Evolutionary conservation across 2,797 vertebrate species (phyloP), one percentile per base, ranked within the genome.

Genomic region (Heterohyrax brucei): DNA sequence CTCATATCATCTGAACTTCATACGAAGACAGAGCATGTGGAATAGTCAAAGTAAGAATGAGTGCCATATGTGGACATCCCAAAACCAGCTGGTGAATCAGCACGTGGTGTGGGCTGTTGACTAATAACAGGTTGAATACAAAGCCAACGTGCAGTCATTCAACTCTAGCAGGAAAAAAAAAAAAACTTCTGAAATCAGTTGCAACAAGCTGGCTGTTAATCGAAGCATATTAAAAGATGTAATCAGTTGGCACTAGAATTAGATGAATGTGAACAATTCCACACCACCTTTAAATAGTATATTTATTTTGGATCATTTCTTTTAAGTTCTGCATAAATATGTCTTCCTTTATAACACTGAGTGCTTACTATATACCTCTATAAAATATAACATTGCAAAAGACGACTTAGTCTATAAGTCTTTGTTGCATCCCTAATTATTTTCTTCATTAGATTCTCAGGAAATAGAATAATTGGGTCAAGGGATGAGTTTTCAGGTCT

Each of bases 391-490:
- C 50, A 77, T 8, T 84, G 48, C 48, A 81, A 44, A 78, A 72
- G 78, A 79, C 26, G 84, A 64, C n/a, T 89, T 84, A n/a, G 46
- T 19, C 61, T 87, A 59, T 82, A 95, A 93, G 72, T 94, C 50
- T 82, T 95, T 87, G n/a, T 56, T 95, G 56, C 48, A 5, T 86
- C 19, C 46, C 64, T 84, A 30, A 33, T 68, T 13, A 68, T 87
- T 95, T 95, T 53, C 61, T 92, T 92, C 81, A 89, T 94, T 93
- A 90, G 39, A 76, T 64, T 95, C 68, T 95, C 79, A 81, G 87
- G 68, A 79, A 91, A 88, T 61, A 95, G 62, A 83, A 92, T 92
- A 77, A 61, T 12, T 21, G 14, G 85, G n/a, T 77, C 30, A 95
- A 90, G 7, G 39, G 66, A 50, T 78, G 30, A 82, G 62, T 95